Evolutionary conservation across 2,797 vertebrate genomes (phyloP).

Genomic region (Esox masquinongy): DNA sequence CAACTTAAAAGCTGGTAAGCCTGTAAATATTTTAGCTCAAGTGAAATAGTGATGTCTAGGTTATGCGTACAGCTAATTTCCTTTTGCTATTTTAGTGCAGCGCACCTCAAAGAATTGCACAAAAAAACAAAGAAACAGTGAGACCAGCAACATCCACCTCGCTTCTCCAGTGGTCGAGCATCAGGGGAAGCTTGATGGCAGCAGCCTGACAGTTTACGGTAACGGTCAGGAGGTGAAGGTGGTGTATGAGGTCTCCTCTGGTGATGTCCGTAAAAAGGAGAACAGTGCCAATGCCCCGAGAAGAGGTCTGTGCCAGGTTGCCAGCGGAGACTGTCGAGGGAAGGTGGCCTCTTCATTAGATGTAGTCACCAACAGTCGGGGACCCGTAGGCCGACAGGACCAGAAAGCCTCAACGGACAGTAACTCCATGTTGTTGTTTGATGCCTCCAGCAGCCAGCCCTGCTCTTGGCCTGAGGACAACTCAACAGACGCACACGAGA

Average conservation of each 20-base stretch:
- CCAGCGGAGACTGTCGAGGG: constrained; percentile 61
- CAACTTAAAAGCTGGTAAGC: constrained; percentile 41
- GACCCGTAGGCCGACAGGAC: constrained; percentile 59
- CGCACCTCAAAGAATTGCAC: constrained; percentile 79
- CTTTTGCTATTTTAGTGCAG: constrained; percentile 32
- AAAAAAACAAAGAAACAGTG: constrained; percentile 83
- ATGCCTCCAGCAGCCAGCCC: constrained; percentile 79
- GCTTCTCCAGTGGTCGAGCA: constrained; percentile 80
- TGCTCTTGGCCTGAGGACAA: constrained; percentile 64
- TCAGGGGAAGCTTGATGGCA: constrained; percentile 78
- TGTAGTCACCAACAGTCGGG: constrained; percentile 62
- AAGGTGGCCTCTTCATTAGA: constrained; percentile 64
- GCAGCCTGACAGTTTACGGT: constrained; percentile 84
- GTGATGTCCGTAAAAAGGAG: constrained; percentile 77
- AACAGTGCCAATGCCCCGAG: constrained; percentile 76
- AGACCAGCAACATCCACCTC: constrained; percentile 84
- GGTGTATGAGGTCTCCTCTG: constrained; percentile 81
- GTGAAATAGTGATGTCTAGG: background rate
- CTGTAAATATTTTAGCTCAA: background rate
- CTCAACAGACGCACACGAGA: constrained; percentile 73
- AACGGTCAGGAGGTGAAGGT: constrained; percentile 87
- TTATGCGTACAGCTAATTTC: background rate
- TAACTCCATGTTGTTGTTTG: constrained; percentile 41
- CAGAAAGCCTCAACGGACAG: constrained; percentile 34
- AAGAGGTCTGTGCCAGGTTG: constrained; percentile 77